Conservation (phyloP, 2,888 invertebrate genomes). For the Gortyna flavago region DNA sequence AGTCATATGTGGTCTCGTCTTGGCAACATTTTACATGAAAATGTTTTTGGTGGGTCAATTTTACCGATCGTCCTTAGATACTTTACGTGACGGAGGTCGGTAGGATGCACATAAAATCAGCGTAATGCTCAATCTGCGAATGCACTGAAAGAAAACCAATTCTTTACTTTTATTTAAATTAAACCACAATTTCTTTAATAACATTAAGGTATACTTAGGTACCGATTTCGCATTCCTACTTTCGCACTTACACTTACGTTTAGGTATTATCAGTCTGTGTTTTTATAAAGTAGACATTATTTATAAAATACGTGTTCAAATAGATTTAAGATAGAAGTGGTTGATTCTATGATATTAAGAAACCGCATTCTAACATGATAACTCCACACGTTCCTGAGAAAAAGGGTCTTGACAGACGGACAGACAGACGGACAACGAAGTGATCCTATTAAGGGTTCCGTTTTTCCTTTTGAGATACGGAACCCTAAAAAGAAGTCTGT, state of each 20-base stretch:
- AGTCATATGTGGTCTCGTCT: too few relatives aligned
- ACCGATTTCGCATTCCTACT: neutral
- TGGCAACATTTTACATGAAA: too few relatives aligned
- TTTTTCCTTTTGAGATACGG: too few relatives aligned
- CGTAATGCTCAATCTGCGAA: slow-evolving; percentile 2
- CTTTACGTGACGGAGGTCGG: slow-evolving; percentile 28
- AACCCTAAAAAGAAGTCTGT: neutral
- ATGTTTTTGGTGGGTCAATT: too few relatives aligned
- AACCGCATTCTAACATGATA: too few relatives aligned
- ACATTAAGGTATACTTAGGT: neutral
- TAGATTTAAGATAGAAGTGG: neutral
- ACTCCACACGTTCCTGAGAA: too few relatives aligned
- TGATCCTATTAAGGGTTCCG: too few relatives aligned
- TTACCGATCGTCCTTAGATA: slow-evolving; percentile 3
- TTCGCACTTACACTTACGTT: neutral
- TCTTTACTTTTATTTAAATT: slow-evolving; percentile 4
- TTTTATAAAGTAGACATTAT: neutral
- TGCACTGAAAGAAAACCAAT: slow-evolving; percentile 14
- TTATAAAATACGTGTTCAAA: neutral
- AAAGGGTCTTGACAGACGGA: too few relatives aligned
- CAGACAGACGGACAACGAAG: too few relatives aligned
- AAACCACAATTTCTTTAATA: neutral
- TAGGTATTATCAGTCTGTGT: neutral
- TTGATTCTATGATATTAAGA: slow-evolving; percentile 1
- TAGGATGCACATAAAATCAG: slow-evolving; percentile 29